Conservation (phyloP, 2,888 invertebrate species). For the Euzetes globulus region DNA sequence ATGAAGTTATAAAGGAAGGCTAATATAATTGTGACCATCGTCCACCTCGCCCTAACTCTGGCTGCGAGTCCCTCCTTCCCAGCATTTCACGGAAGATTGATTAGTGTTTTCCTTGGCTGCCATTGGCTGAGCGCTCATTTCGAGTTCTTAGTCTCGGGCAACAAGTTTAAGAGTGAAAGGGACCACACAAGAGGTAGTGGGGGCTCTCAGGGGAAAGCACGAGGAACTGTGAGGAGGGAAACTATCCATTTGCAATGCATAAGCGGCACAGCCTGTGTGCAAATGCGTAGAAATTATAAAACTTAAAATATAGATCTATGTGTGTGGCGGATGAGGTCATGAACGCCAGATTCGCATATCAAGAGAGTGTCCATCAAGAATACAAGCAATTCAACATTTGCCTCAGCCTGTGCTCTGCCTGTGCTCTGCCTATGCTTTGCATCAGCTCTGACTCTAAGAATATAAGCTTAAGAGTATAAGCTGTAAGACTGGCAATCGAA, state of each 20-base stretch:
- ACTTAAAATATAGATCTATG: constrained; percentile 13
- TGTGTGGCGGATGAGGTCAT: constrained; percentile 24
- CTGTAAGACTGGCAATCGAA: not conserved
- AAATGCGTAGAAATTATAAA: constrained; percentile 13
- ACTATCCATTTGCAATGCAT: not conserved
- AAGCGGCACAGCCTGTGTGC: constrained; percentile 20
- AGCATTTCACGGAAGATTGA: constrained; percentile 17
- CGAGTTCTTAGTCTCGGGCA: constrained; percentile 18
- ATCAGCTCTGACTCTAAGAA: not conserved
- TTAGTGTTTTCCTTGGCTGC: not conserved
- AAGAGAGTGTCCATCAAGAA: constrained; percentile 21
- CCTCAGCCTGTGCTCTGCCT: not conserved
- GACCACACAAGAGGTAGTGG: constrained; percentile 8
- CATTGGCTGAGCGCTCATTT: constrained; percentile 5
- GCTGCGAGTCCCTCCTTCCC: not conserved
- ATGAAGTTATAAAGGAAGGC: constrained; percentile 23
- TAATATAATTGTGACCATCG: constrained; percentile 18
- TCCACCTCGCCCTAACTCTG: constrained; percentile 14
- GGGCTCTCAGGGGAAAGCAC: not conserved
- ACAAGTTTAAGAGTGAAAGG: constrained; percentile 22
- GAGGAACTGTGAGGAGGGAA: not conserved
- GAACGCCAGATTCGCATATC: constrained; percentile 19
- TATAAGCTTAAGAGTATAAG: not conserved
- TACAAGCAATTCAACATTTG: not conserved
- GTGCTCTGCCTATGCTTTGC: not conserved